These are phyloP conservation scores for Argopecten irradians DNA, from an alignment of 1,140 invertebrate genomes.

Conservation along the genomic window DNA sequence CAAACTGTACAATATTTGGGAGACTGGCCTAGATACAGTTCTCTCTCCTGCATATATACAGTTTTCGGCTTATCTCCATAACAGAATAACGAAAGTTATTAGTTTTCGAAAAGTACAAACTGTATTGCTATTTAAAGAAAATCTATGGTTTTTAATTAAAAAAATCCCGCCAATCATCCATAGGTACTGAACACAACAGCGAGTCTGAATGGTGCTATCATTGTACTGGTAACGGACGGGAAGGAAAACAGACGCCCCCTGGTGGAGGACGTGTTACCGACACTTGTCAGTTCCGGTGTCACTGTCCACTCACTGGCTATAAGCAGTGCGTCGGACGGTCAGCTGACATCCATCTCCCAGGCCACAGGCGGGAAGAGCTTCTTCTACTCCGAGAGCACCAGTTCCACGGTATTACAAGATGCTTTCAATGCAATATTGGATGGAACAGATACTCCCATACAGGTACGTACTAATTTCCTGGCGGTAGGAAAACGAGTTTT, in stretches of 20 bases:
- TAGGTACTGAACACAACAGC: background rate
- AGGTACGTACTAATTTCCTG: no score
- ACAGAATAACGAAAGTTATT: no score
- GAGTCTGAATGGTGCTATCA: background rate
- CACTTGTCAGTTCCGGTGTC: background rate
- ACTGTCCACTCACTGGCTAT: background rate
- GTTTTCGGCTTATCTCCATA: no score
- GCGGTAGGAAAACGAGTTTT: no score
- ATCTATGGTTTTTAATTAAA: no score
- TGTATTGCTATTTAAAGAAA: no score
- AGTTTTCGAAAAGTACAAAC: no score
- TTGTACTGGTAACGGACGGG: conserved; percentile 19
- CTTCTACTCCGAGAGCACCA: background rate
- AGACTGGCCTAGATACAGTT: no score
- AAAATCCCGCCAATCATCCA: no score
- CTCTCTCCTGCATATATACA: no score
- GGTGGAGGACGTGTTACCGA: background rate
- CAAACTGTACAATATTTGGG: no score
- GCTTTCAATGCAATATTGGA: background rate
- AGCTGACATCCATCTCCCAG: background rate
- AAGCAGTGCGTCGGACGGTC: background rate
- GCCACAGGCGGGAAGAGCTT: background rate
- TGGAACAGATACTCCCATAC: background rate
- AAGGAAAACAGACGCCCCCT: background rate
- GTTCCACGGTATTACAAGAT: background rate